Conservation (phyloP, 2,888 invertebrate species). For the Lochmaea crataegi region DNA sequence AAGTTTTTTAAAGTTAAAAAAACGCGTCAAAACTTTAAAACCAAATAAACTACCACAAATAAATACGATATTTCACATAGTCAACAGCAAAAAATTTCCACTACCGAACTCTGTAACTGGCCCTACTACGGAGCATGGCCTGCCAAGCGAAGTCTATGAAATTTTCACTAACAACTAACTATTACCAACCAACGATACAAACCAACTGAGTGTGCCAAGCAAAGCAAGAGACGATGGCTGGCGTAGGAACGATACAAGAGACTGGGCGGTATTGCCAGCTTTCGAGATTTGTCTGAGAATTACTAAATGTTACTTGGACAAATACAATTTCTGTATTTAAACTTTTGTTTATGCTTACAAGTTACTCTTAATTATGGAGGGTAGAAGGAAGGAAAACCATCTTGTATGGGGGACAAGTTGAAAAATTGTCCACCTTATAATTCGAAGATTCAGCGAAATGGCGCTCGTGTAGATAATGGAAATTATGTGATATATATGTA, state of each 20-base stretch:
- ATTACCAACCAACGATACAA: slow-evolving; percentile 34
- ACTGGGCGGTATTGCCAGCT: slow-evolving; percentile 22
- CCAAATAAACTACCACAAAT: slow-evolving; percentile 31
- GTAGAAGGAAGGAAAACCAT: too few relatives aligned
- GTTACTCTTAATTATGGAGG: too few relatives aligned
- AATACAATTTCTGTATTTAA: too few relatives aligned
- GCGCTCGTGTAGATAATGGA: too few relatives aligned
- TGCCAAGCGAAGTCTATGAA: slow-evolving; percentile 40
- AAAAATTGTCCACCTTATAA: too few relatives aligned
- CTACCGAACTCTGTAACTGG: slow-evolving; percentile 36
- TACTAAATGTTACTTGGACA: neutral
- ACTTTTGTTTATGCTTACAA: too few relatives aligned
- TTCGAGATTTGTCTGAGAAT: neutral
- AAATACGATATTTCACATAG: slow-evolving; percentile 25
- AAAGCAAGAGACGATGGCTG: slow-evolving; percentile 20
- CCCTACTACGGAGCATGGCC: slow-evolving; percentile 42
- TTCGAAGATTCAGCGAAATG: too few relatives aligned
- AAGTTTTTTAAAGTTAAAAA: slow-evolving; percentile 10
- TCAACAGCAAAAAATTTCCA: slow-evolving; percentile 38
- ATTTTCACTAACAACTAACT: slow-evolving; percentile 30
- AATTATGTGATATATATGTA: too few relatives aligned
- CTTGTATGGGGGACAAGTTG: too few relatives aligned
- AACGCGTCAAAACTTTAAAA: slow-evolving; percentile 15
- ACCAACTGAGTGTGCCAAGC: slow-evolving; percentile 39
- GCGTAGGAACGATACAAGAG: slow-evolving; percentile 28